phyloP scores from a whole-genome alignment of 2,797 vertebrate species.

The Choloepus didactylus region DNA sequence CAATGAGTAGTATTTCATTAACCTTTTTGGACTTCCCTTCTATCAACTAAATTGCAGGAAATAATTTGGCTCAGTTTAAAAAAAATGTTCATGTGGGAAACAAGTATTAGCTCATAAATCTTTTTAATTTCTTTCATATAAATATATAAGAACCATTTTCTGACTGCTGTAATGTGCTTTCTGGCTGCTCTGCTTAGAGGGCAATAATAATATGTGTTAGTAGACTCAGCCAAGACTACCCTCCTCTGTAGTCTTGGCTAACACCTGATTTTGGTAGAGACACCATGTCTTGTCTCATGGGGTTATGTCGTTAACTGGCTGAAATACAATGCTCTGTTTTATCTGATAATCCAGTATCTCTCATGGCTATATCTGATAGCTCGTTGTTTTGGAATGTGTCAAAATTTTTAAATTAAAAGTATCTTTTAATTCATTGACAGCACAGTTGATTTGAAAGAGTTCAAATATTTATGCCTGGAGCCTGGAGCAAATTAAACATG shows the following conservation, averaged over 20 bases:
- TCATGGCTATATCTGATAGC: not conserved
- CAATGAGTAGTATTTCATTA: conserved; percentile 38
- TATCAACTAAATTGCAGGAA: conserved; percentile 36
- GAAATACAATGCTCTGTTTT: conserved; percentile 5
- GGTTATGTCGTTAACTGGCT: not conserved
- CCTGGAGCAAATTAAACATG: not conserved
- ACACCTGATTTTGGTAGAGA: not conserved
- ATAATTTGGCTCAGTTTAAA: not conserved
- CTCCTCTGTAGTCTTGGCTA: not conserved
- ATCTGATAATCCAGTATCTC: not conserved
- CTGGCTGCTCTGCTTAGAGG: not conserved
- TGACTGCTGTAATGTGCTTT: not conserved
- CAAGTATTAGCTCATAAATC: conserved; percentile 5
- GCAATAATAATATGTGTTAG: not conserved
- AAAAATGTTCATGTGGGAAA: not conserved
- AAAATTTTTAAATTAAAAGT: conserved; percentile 31
- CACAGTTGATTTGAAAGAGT: conserved; percentile 31
- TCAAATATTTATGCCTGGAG: not conserved
- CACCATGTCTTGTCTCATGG: not conserved
- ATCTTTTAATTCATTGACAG: conserved; percentile 38
- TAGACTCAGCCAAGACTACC: not conserved
- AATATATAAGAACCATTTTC: conserved; percentile 3
- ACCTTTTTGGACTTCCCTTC: conserved; percentile 14
- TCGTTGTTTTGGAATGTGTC: not conserved
- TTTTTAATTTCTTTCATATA: conserved; percentile 32